Base-by-base conservation (phyloP, 2,888 invertebrate genomes). In the Tiliacea aurago region DNA sequence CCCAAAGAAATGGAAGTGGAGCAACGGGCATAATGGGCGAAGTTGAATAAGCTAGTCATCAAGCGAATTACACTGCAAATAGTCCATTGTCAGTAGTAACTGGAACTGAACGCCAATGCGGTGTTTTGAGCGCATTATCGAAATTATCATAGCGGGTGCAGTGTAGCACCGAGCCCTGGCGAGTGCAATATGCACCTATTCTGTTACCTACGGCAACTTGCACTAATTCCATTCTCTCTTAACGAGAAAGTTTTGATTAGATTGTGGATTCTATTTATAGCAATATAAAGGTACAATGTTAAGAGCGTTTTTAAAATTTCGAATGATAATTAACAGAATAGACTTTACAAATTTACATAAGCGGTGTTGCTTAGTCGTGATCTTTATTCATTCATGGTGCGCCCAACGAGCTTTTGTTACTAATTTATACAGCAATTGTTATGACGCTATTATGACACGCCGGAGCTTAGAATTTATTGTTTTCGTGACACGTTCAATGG, bases 81-180 rank as follows among this genome's bases (percentile, higher is more conserved):
- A 78, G 84, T 71, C 85, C 82, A 90, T 90, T 89, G 87, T 88
- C 69, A 83, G 86, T 87, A 89, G 86, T 87, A 83, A 84, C 79
- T 86, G 77, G 83, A 87, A 88, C 84, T 88, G 78, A 90, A 85
- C 81, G 86, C 77, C 83, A 86, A 88, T 84, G 84, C 84, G 70
- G 78, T 76, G 80, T 83, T 86, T 86, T 80, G 83, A 88, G 85
- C 87, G 86, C 86, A 90, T 90, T 90, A 89, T 88, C 78, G 80
- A 87, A 88, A 90, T 90, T 90, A 90, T 91, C 90, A 89, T 85
- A 89, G 84, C 78, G 81, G 74, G 84, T 71, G 86, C 89, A 87
- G 86, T 83, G 85, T 78, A 80, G 78, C 85, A 70, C 76, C 63
- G 85, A 64, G 85, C 81, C 86, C 56, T 79, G 80, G 76, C 85